These are phyloP conservation scores for Istiophorus platypterus DNA, from an alignment of 2,113 vertebrate species.

Conservation along the genomic window DNA sequence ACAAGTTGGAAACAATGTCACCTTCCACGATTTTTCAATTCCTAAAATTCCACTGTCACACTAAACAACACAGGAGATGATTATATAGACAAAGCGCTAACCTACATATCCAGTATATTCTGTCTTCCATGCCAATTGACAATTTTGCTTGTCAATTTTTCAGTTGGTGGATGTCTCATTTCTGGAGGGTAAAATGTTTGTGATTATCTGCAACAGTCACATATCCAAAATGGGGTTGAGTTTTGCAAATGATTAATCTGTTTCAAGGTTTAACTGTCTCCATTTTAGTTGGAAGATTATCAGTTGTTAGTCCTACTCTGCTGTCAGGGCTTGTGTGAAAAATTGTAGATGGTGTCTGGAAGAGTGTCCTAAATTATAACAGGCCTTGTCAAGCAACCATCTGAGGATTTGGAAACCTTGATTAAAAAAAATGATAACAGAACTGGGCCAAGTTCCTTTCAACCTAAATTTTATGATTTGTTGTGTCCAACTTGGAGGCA, in stretches of 20 bases:
- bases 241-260: slow-evolving; percentile 17
- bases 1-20: neutral
- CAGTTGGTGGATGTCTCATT: neutral
- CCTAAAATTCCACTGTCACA: neutral
- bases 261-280: neutral
- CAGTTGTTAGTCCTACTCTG: slow-evolving; percentile 5
- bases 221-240: neutral
- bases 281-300: slow-evolving; percentile 32
- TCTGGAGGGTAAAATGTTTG: neutral
- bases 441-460: slow-evolving; percentile 12
- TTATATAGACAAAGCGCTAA: neutral
- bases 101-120: neutral
- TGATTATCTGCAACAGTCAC: neutral
- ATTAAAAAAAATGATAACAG: slow-evolving; percentile 25
- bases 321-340: slow-evolving; percentile 40
- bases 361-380: slow-evolving; percentile 24
- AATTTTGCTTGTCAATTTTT: neutral
- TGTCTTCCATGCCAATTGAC: neutral
- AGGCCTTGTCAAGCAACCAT: slow-evolving; percentile 33
- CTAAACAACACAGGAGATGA: neutral
- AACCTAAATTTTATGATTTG: slow-evolving; percentile 28
- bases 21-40: too few relatives aligned
- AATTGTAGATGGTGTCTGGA: slow-evolving; percentile 26
- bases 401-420: slow-evolving; percentile 39
- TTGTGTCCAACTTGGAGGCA: neutral